A percentile compares a stretch with the other conserved stretches of the same genome.
Evolutionary conservation across 2,797 vertebrate species (phyloP).

Genomic region (Masticophis lateralis): DNA sequence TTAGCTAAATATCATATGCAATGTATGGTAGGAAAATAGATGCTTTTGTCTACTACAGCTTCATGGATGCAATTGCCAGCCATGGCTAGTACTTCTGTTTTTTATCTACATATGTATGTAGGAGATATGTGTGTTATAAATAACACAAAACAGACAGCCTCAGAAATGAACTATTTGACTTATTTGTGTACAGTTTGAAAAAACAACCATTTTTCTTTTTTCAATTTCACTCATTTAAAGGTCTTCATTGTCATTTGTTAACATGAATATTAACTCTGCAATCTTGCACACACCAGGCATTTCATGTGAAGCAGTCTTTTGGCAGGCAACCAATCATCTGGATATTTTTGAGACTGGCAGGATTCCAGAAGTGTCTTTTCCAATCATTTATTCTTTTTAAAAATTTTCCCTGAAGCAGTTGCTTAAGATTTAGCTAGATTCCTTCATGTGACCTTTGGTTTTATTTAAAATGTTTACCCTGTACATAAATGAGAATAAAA

Average conservation of each 20-base stretch:
- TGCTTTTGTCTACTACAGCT: background rate
- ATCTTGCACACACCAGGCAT: slow-evolving; percentile 51
- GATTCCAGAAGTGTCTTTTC: slow-evolving; percentile 52
- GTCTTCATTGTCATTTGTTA: slow-evolving; percentile 49
- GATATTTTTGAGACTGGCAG: slow-evolving; percentile 65
- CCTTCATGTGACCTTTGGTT: slow-evolving; percentile 52
- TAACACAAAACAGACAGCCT: rapidly evolving
- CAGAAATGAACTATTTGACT: background rate
- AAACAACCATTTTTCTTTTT: slow-evolving; percentile 1
- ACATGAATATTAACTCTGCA: slow-evolving; percentile 49
- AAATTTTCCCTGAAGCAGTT: slow-evolving; percentile 49
- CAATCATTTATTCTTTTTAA: slow-evolving; percentile 57
- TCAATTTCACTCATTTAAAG: slow-evolving; percentile 28
- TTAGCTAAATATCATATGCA: background rate
- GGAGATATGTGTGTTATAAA: background rate
- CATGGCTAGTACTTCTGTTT: no score
- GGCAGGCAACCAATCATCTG: slow-evolving; percentile 62
- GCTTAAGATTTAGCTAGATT: slow-evolving; percentile 54
- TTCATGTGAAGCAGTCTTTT: slow-evolving; percentile 60
- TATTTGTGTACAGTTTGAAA: background rate
- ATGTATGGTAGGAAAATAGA: background rate
- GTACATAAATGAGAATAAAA: slow-evolving; percentile 32
- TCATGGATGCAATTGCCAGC: background rate
- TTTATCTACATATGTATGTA: background rate
- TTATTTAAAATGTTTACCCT: slow-evolving; percentile 47